Percentiles rank a stretch among this genome's conserved stretches.
Evolutionary conservation across 2,797 vertebrate species (phyloP).

Genomic region (Pantherophis alleghaniensis): DNA sequence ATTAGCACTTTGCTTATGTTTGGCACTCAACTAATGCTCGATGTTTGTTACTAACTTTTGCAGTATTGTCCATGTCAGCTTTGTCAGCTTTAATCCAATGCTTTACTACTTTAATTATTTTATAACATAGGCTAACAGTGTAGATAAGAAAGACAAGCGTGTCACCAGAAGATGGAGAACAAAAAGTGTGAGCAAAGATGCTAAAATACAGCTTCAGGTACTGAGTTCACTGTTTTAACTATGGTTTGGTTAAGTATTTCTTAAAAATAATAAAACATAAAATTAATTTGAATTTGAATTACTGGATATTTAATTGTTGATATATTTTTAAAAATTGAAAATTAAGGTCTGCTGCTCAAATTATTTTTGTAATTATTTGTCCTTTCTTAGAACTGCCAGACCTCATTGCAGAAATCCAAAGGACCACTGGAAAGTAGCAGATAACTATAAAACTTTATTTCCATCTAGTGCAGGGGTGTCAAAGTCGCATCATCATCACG

Average conservation of each 20-base stretch:
- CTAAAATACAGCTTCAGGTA: slow-evolving; percentile 99
- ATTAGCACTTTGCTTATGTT: slow-evolving; percentile 37
- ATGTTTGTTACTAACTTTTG: slow-evolving; percentile 68
- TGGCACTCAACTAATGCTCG: slow-evolving; percentile 46
- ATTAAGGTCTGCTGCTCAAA: slow-evolving; percentile 8
- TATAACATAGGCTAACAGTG: slow-evolving; percentile 94
- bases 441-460: neutral
- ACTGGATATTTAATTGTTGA: slow-evolving; percentile 13
- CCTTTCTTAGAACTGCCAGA: neutral
- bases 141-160: slow-evolving; percentile 99
- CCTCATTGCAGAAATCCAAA: neutral
- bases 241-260: slow-evolving; percentile 27
- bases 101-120: slow-evolving; percentile 79
- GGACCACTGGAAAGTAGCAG: neutral
- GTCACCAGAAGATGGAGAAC: slow-evolving; percentile 99
- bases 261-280: neutral
- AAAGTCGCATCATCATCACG: no score
- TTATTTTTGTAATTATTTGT: neutral
- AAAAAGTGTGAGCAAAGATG: slow-evolving; percentile 99
- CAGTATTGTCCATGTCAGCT: slow-evolving; percentile 70
- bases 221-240: slow-evolving; percentile 59
- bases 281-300: neutral
- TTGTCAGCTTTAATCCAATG: slow-evolving; percentile 75
- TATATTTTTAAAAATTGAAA: slow-evolving; percentile 26
- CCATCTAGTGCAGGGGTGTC: neutral